Base-by-base conservation (phyloP, 1,140 invertebrate genomes). In the Alviniconcha marisindica region DNA sequence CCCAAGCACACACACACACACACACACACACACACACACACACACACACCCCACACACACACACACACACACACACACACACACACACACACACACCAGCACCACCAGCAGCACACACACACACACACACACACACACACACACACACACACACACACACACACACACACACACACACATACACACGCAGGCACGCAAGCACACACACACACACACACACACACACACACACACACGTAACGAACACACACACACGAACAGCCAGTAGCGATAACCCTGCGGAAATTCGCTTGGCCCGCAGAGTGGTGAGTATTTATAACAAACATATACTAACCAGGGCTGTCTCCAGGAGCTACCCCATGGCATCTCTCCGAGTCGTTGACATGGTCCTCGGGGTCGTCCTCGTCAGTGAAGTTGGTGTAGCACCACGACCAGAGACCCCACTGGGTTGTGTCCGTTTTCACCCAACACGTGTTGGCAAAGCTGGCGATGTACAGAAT, bases 61-160 rank as follows among this genome's bases (percentile, higher is more conserved):
- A 33, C 14, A 74, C n/a, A 24, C 10, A 60, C 56, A 24, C 56
- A 60, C 56, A 24, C 56, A n/a, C 42, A 33, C 56, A 60, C 56
- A 24, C 56, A 60, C 56, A 24, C 56, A 60, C 56, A 24, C 56
- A 60, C 56, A 24, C 56, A 60, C 24, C n/a, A 7, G n/a, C 56
- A 24, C 56, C 3, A 18, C 21, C 48, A 51, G 10, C 21, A 7
- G 21, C 48, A 12, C 48, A 60, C 56, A 60, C 56, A 60, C 56
- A 60, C 56, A 74, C 71, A 74, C 42, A 60, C 56, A 60, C 56
- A 60, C 56, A 60, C 56, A 60, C 56, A 60, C 42, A 74, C 71
- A 44, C 71, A 74, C 42, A 74, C 71, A 44, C 56, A 60, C 56
- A 60, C 56, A 60, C 56, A 60, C 56, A 60, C 56, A 60, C 56